Conservation (phyloP, 2,797 vertebrate genomes). For the Centropyge bicolor region DNA sequence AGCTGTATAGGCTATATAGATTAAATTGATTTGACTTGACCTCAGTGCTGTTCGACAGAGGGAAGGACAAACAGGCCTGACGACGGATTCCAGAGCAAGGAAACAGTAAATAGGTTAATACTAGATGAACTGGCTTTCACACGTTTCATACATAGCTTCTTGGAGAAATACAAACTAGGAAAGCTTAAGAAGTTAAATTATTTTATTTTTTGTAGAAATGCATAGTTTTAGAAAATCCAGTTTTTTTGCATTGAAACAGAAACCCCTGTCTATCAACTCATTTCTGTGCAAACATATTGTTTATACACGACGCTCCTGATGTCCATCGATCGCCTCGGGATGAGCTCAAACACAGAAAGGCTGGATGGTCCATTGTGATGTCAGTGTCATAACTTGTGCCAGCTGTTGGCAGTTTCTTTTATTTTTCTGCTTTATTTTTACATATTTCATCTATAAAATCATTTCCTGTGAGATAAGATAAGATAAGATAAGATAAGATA, state of each 20-base stretch:
- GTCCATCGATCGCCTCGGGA: not conserved
- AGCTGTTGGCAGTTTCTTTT: not conserved
- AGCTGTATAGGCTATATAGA: too few relatives aligned
- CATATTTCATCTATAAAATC: not conserved
- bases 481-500: too few relatives aligned
- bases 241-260: not conserved
- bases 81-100: not conserved
- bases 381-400: not conserved
- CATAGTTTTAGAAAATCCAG: not conserved
- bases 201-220: not conserved
- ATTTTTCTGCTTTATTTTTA: not conserved
- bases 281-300: not conserved
- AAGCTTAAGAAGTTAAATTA: too few relatives aligned
- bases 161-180: too few relatives aligned
- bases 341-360: not conserved
- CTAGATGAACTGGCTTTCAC: not conserved
- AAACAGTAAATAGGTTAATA: not conserved
- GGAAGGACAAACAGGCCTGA: conserved; percentile 1
- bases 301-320: not conserved
- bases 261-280: not conserved
- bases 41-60: not conserved
- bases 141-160: not conserved
- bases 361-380: conserved; percentile 1
- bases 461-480: not conserved
- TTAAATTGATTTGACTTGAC: too few relatives aligned